Percentiles rank a stretch among this genome's conserved stretches.
Evolutionary conservation across 2,797 vertebrate species (phyloP).

Genomic region (Austrolebias charrua): DNA sequence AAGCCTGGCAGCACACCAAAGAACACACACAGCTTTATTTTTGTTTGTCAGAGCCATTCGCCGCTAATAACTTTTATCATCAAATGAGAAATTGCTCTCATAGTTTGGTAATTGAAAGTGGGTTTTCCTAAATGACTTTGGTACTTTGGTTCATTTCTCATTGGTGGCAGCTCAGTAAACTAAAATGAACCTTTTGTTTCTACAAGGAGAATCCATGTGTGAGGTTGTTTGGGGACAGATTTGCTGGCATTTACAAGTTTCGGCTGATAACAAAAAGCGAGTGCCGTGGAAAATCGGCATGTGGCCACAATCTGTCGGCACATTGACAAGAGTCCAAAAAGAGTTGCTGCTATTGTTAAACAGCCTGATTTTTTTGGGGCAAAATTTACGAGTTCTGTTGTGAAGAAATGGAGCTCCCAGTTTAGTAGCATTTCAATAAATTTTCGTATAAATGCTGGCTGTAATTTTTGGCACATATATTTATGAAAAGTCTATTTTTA

Average conservation of each 20-base stretch:
- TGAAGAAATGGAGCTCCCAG: background rate
- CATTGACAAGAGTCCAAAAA: constrained; percentile 14
- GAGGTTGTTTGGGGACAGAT: constrained; percentile 58
- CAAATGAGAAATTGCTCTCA: constrained; percentile 36
- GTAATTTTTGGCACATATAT: background rate
- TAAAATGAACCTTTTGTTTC: constrained; percentile 22
- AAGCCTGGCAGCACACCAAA: constrained; percentile 34
- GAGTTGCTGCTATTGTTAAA: constrained; percentile 6
- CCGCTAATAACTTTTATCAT: constrained; percentile 42
- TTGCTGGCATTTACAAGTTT: constrained; percentile 33
- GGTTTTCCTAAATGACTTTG: constrained; percentile 3
- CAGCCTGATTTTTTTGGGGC: constrained; percentile 5
- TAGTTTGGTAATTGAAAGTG: constrained; percentile 42
- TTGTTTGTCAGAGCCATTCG: constrained; percentile 44
- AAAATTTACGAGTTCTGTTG: background rate
- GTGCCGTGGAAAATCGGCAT: constrained; percentile 41
- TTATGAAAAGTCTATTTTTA: constrained; percentile 7
- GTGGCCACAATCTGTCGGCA: constrained; percentile 54
- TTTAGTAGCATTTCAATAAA: background rate
- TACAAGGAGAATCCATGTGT: constrained; percentile 29
- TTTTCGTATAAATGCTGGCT: background rate
- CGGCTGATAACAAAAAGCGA: constrained; percentile 22
- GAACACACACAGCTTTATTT: constrained; percentile 41
- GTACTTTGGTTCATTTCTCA: constrained; percentile 20
- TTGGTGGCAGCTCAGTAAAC: constrained; percentile 29